Evolutionary conservation across 2,113 vertebrate species (phyloP).

Genomic region (Dascyllus trimaculatus): DNA sequence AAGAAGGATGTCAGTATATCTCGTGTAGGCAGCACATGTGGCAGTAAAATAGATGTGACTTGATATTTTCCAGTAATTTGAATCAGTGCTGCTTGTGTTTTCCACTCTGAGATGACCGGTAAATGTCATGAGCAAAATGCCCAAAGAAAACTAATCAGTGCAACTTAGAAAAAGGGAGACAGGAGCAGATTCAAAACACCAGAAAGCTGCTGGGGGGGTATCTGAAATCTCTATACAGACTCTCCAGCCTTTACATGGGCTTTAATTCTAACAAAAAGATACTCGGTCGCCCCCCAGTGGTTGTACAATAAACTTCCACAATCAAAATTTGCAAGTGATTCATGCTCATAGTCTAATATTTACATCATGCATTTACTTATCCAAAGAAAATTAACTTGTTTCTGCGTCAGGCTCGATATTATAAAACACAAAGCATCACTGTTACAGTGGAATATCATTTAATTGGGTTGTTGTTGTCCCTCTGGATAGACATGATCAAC

Average conservation of each 20-base stretch:
- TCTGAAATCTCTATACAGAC: neutral
- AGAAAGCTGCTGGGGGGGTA: neutral
- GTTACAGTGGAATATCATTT: neutral
- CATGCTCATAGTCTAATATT: neutral
- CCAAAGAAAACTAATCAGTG: neutral
- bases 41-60: neutral
- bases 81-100: neutral
- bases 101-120: neutral
- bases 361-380: neutral
- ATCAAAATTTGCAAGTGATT: conserved; percentile 12
- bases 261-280: conserved; percentile 43
- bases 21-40: neutral
- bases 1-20: neutral
- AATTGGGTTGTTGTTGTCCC: neutral
- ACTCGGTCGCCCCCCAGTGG: conserved; percentile 79
- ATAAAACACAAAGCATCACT: neutral
- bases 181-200: neutral
- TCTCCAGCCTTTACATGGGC: neutral
- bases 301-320: neutral
- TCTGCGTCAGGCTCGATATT: neutral
- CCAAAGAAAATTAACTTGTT: no score
- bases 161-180: neutral
- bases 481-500: conserved; percentile 7
- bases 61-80: neutral
- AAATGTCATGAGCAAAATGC: neutral